Conservation (phyloP, 2,113 vertebrate species). For the Siniperca knerii region DNA sequence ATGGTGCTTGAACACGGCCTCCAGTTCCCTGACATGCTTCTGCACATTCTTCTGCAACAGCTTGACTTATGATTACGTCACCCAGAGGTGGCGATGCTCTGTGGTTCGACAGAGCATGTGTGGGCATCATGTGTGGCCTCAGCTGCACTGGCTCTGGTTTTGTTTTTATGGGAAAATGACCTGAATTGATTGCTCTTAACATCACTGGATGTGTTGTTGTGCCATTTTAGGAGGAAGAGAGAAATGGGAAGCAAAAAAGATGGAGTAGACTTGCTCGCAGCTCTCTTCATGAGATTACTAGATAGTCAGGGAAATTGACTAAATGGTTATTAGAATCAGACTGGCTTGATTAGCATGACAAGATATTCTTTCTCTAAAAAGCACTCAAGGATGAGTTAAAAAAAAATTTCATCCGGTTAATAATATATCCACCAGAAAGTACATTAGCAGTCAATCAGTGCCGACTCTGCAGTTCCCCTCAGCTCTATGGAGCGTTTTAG, state of each 20-base stretch:
- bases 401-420: not conserved
- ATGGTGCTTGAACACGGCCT: not conserved
- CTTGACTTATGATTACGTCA: slow-evolving; percentile 30
- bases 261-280: not conserved
- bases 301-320: slow-evolving; percentile 46
- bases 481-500: not conserved
- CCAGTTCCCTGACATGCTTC: not conserved
- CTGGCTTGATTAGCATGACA: slow-evolving; percentile 9
- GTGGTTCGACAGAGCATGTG: slow-evolving; percentile 22
- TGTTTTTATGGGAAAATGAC: slow-evolving; percentile 24
- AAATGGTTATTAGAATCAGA: slow-evolving; percentile 43
- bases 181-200: not conserved
- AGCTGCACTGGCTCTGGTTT: not conserved
- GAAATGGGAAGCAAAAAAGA: not conserved
- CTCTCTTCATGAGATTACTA: slow-evolving; percentile 14
- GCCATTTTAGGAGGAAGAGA: slow-evolving; percentile 4
- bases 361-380: not conserved
- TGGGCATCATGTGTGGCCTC: slow-evolving; percentile 29
- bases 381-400: not conserved
- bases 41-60: slow-evolving; percentile 18
- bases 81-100: slow-evolving; percentile 9
- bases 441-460: not conserved
- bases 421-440: not conserved
- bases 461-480: not conserved
- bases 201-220: not conserved